Percentiles rank a stretch among this genome's conserved stretches.
These are phyloP conservation scores for Baryphthengus martii DNA, from an alignment of 2,113 vertebrate genomes.

Conservation along the genomic window DNA sequence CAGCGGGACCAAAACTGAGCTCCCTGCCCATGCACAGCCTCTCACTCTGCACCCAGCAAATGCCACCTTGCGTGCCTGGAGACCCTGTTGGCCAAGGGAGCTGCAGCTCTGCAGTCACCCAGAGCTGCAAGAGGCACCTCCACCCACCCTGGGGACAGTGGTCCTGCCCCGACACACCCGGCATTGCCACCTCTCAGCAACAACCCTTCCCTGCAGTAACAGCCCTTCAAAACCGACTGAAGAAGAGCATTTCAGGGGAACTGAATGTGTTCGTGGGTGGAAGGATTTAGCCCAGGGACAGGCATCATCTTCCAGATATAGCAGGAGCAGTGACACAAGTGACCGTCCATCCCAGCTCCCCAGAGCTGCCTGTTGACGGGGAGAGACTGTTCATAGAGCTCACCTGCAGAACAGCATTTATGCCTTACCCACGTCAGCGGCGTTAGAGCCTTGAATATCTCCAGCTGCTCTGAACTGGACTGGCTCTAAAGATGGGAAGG, in stretches of 20 bases:
- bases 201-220: neutral
- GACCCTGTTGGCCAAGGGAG: neutral
- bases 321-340: neutral
- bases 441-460: neutral
- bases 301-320: neutral
- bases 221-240: neutral
- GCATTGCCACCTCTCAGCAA: neutral
- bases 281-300: neutral
- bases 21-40: neutral
- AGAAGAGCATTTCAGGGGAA: neutral
- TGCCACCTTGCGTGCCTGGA: neutral
- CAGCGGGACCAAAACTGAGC: neutral
- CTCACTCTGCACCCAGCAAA: neutral
- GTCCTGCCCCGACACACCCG: neutral
- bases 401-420: neutral
- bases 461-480: neutral
- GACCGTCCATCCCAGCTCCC: neutral
- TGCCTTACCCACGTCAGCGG: neutral
- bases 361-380: neutral
- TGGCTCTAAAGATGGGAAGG: neutral
- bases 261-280: neutral
- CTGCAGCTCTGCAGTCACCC: neutral
- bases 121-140: neutral
- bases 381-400: neutral
- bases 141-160: accelerated